Conservation (phyloP, 2,888 invertebrate genomes). For the Hydriomena furcata region DNA sequence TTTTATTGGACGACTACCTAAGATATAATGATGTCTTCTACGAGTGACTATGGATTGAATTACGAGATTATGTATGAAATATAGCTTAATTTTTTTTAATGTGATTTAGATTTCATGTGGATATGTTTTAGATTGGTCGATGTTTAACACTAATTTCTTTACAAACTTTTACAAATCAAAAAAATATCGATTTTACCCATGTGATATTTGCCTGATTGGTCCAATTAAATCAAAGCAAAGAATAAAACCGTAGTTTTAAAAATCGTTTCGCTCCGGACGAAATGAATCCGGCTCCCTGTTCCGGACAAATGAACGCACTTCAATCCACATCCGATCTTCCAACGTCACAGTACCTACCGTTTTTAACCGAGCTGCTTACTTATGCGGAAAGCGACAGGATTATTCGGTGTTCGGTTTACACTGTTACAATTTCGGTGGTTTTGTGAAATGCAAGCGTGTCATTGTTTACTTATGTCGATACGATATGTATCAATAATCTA, state of each 20-base stretch:
- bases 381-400: slow-evolving; percentile 35
- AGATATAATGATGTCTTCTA: too few species aligned
- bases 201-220: slow-evolving; percentile 2
- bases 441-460: slow-evolving; percentile 26
- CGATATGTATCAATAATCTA: too few species aligned
- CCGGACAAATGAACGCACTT: slow-evolving; percentile 39
- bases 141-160: too few species aligned
- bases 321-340: slow-evolving; percentile 37
- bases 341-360: slow-evolving; percentile 29
- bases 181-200: too few species aligned
- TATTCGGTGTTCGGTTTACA: slow-evolving; percentile 35
- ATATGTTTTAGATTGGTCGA: too few species aligned
- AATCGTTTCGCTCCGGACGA: slow-evolving; percentile 18
- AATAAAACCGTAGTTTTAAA: slow-evolving; percentile 20
- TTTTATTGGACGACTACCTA: too few species aligned
- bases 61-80: too few species aligned
- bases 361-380: slow-evolving; percentile 36
- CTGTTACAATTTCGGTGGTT: slow-evolving; percentile 32
- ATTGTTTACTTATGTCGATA: too few species aligned
- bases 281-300: slow-evolving; percentile 34
- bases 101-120: too few species aligned
- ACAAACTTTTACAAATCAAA: too few species aligned
- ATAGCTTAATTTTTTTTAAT: too few species aligned
- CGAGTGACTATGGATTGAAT: too few species aligned
- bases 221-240: slow-evolving; percentile 18